phyloP scores from a whole-genome alignment of 1,140 invertebrate genomes.

The Drosophila sp. region DNA sequence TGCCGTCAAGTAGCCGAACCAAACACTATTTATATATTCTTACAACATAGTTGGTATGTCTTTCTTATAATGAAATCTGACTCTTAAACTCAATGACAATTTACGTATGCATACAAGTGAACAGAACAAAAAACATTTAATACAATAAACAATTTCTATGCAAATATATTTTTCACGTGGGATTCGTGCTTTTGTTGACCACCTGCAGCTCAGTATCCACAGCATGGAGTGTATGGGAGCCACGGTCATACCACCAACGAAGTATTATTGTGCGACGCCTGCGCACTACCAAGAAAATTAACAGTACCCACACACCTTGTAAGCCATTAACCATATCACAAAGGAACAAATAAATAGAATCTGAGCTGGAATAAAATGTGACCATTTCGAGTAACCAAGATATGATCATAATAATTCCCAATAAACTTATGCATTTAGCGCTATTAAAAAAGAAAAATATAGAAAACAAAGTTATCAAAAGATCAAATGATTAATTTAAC shows the following conservation, averaged over 20 bases:
- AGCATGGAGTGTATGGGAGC: slow-evolving; percentile 65
- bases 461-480: neutral
- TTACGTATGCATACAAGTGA: slow-evolving; percentile 51
- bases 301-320: slow-evolving; percentile 75
- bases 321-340: slow-evolving; percentile 81
- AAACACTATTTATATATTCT: slow-evolving; percentile 34
- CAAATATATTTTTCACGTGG: slow-evolving; percentile 49
- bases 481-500: neutral
- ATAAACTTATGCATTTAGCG: slow-evolving; percentile 75
- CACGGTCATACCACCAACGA: slow-evolving; percentile 79
- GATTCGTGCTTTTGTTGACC: slow-evolving; percentile 53
- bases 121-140: slow-evolving; percentile 50
- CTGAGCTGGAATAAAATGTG: slow-evolving; percentile 70
- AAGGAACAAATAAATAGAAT: slow-evolving; percentile 58
- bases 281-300: slow-evolving; percentile 77
- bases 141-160: slow-evolving; percentile 75
- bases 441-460: slow-evolving; percentile 30
- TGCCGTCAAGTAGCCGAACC: slow-evolving; percentile 17
- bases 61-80: slow-evolving; percentile 45
- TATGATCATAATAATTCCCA: slow-evolving; percentile 70
- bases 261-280: slow-evolving; percentile 76
- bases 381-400: slow-evolving; percentile 81
- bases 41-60: slow-evolving; percentile 66
- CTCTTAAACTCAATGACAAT: slow-evolving; percentile 62
- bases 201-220: slow-evolving; percentile 62